Conservation (phyloP, 2,113 vertebrate genomes). For the Nymphicus hollandicus region DNA sequence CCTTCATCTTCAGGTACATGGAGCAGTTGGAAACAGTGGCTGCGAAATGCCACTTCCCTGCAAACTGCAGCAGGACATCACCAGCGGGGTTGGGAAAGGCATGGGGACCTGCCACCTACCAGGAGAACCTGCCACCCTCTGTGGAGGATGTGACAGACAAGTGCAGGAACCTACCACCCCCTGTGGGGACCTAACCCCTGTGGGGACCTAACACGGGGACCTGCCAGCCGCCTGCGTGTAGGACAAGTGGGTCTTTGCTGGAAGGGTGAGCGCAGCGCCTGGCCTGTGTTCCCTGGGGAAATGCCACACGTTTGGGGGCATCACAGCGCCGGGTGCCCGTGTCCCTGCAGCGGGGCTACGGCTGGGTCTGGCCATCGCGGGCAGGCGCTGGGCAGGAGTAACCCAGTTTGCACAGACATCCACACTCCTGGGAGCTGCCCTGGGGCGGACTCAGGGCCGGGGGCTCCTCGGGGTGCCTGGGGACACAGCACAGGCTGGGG, state of each 20-base stretch:
- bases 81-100: neutral
- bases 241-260: neutral
- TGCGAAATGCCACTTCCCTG: neutral
- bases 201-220: neutral
- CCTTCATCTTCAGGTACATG: neutral
- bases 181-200: neutral
- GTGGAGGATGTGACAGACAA: neutral
- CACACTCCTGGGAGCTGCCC: neutral
- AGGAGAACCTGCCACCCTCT: neutral
- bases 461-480: fast-evolving
- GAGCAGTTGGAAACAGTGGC: neutral
- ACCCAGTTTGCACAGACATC: neutral
- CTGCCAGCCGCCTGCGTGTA: fast-evolving
- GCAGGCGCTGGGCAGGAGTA: neutral
- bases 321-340: fast-evolving
- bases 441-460: neutral
- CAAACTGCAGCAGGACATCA: neutral
- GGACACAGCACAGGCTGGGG: neutral
- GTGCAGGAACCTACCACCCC: neutral
- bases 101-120: neutral
- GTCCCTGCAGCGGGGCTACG: neutral
- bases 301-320: fast-evolving
- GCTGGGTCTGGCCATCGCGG: neutral
- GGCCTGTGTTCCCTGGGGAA: neutral
- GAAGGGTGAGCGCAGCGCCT: neutral